These are phyloP conservation scores for Atethmia centrago DNA, from an alignment of 2,888 invertebrate species.

Conservation along the genomic window DNA sequence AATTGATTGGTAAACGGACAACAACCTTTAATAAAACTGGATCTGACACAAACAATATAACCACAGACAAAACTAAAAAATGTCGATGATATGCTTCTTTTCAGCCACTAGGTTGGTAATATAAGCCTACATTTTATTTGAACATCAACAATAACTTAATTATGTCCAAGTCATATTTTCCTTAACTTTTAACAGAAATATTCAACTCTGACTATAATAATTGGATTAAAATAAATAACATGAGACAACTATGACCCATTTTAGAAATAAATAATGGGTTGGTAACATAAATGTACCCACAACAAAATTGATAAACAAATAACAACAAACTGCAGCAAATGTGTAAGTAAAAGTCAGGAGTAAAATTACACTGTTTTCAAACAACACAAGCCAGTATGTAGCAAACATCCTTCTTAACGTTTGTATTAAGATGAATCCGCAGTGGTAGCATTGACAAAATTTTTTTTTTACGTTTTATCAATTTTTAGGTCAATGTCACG, in stretches of 20 bases:
- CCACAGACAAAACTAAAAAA: too few species aligned
- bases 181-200: background rate
- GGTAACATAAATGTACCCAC: background rate
- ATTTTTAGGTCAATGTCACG: too few species aligned
- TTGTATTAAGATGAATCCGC: too few species aligned
- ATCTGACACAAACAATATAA: background rate
- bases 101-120: background rate
- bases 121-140: background rate
- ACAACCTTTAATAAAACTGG: background rate
- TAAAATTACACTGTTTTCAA: slow-evolving; percentile 19
- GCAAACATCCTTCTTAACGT: slow-evolving; percentile 7
- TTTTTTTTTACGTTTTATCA: too few species aligned
- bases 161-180: slow-evolving; percentile 14
- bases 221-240: background rate
- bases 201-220: background rate
- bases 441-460: too few species aligned
- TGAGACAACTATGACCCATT: background rate
- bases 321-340: background rate
- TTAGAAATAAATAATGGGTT: background rate
- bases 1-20: background rate
- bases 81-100: background rate
- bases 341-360: background rate
- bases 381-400: slow-evolving; percentile 18
- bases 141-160: background rate
- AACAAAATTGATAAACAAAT: background rate